phyloP scores from a whole-genome alignment of 2,113 vertebrate genomes.

The Phrynocephalus versicolor region DNA sequence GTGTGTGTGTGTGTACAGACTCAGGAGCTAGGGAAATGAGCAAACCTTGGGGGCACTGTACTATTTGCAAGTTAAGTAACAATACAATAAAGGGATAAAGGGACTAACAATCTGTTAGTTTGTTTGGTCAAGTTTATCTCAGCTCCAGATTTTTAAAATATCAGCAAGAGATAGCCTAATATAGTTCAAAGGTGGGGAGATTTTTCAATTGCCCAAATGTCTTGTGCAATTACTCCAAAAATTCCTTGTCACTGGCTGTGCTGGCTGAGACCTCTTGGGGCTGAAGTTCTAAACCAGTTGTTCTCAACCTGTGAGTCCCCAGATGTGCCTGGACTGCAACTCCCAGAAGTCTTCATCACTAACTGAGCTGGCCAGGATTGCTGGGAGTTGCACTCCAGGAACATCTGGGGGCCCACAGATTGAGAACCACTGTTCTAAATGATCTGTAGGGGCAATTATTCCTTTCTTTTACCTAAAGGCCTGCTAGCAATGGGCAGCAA shows the following conservation, averaged over 20 bases:
- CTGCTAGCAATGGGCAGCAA: not conserved
- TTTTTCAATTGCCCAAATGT: not conserved
- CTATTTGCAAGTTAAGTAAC: not conserved
- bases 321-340: too few relatives aligned
- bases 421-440: too few relatives aligned
- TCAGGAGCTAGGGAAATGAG: not conserved
- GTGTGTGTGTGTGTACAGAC: too few relatives aligned
- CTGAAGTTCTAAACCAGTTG: too few relatives aligned
- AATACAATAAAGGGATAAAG: too few relatives aligned
- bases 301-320: too few relatives aligned
- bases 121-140: not conserved
- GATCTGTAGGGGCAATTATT: too few relatives aligned
- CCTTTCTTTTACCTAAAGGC: not conserved
- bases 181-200: not conserved
- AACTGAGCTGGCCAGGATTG: too few relatives aligned
- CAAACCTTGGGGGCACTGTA: not conserved
- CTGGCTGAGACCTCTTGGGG: too few relatives aligned
- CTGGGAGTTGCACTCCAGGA: too few relatives aligned
- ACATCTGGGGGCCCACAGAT: too few relatives aligned
- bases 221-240: not conserved
- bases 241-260: not conserved
- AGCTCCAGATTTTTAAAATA: not conserved
- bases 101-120: not conserved
- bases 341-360: too few relatives aligned
- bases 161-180: accelerated